Evolutionary conservation across 2,797 vertebrate genomes (phyloP).

Genomic region (Rallus crepitans): DNA sequence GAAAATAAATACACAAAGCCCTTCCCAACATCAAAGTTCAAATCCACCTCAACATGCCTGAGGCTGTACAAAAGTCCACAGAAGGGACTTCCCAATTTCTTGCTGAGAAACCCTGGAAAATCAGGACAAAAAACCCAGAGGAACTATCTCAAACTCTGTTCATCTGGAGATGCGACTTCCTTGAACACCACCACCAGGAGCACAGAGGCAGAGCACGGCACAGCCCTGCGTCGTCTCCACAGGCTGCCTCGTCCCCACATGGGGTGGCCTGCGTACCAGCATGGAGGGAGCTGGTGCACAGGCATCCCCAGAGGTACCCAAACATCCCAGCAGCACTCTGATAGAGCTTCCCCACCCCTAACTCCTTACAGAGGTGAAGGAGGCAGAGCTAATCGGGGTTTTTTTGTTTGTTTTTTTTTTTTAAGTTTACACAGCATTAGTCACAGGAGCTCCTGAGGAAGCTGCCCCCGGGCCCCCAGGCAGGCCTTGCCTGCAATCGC

Average conservation of each 20-base stretch:
- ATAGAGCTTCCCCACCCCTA: rapidly evolving
- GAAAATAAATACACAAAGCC: background rate
- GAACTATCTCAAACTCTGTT: background rate
- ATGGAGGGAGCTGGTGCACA: background rate
- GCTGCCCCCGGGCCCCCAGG: background rate
- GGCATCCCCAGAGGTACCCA: background rate
- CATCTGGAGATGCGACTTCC: background rate
- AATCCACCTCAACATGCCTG: conserved; percentile 7
- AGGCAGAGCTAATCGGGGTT: background rate
- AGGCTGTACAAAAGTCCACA: background rate
- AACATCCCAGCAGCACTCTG: background rate
- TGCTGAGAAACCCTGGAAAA: background rate
- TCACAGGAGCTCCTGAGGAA: background rate
- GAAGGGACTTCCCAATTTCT: background rate
- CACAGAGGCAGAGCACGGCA: rapidly evolving
- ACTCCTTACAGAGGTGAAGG: background rate
- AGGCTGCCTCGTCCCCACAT: background rate
- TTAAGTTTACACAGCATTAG: background rate
- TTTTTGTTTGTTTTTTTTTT: background rate
- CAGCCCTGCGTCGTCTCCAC: rapidly evolving
- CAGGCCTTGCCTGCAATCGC: background rate
- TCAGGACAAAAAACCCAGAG: background rate
- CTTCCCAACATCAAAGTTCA: conserved; percentile 1
- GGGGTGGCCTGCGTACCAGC: rapidly evolving
- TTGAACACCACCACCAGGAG: background rate